Evolutionary conservation across 92 coral and sea anemone species (phyloP), one percentile per base, ranked within the genome.

Genomic region (Hydrozoanthus gracilis): DNA sequence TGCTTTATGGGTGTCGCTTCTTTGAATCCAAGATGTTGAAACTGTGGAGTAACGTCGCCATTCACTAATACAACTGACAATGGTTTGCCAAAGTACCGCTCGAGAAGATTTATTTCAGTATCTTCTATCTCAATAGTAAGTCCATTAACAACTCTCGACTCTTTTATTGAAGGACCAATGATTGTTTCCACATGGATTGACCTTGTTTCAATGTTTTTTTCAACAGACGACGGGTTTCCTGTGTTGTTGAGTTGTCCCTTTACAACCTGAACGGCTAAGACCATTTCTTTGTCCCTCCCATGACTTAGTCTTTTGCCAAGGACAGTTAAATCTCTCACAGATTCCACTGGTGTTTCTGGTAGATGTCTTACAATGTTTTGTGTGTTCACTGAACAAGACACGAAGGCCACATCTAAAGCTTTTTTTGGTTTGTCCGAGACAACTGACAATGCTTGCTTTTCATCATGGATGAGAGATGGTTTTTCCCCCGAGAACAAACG

Each of bases 211-310:
- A 95, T 70, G 5, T 91, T 86, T 39, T 79, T 90, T 66, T 76
- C 90, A n/a, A 83, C 51, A 2, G 83, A 76, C 52, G 47, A 50
- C 35, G 74, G 44, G 79, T 84, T 77, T 73, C 84, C 82, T 4
- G 84, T 71, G 44, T 51, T 17, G 10, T 66, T 51, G 35, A 88
- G 72, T 60, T 95, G 94, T 51, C 86, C 55, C 77, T 87, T 51
- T 12, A 93, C 83, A 44, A 92, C 94, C 74, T 93, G 90, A 49
- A 92, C 78, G 4, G 99, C 98, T 14, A 95, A 86, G 46, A 54
- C 70, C 98, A 95, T 94, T 91, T 92, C 98, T 45, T 68, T 85
- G n/a, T 91, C 89, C 78, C 89, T 92, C 8, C 98, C 98, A 69
- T 94, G 98, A 61, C 92, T 84, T 47, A 97, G 66, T 58, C 90